A percentile compares a stretch with the other conserved stretches of the same genome.
Conservation (phyloP, 2,797 vertebrate genomes). For the Apogon talboti region DNA sequence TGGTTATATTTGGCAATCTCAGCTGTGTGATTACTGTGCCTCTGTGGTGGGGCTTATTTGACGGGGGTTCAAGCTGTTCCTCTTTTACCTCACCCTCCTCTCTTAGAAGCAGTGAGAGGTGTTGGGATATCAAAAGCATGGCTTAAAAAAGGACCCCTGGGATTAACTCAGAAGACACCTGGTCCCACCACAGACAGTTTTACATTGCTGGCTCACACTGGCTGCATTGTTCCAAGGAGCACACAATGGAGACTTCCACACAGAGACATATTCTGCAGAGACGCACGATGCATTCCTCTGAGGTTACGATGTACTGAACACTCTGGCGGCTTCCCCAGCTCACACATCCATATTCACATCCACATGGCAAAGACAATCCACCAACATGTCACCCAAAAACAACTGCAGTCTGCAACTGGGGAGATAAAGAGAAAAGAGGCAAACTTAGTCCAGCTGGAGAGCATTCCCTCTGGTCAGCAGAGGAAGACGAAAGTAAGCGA, state of each 20-base stretch:
- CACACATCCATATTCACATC: slow-evolving; percentile 52
- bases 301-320: slow-evolving; percentile 58
- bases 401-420: slow-evolving; percentile 60
- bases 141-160: slow-evolving; percentile 55
- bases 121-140: slow-evolving; percentile 42
- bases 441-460: slow-evolving; percentile 74
- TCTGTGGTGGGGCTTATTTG: slow-evolving; percentile 31
- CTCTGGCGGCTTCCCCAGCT: slow-evolving; percentile 34
- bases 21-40: slow-evolving; percentile 10
- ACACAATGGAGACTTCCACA: slow-evolving; percentile 53
- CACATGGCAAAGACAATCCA: slow-evolving; percentile 50
- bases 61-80: slow-evolving; percentile 20
- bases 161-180: slow-evolving; percentile 72
- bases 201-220: slow-evolving; percentile 55
- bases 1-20: background rate
- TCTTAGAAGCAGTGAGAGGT: slow-evolving; percentile 34
- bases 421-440: slow-evolving; percentile 69
- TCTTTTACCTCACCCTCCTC: slow-evolving; percentile 30
- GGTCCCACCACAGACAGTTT: slow-evolving; percentile 57
- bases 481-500: slow-evolving; percentile 67
- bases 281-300: slow-evolving; percentile 60
- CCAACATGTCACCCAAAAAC: slow-evolving; percentile 59
- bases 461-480: slow-evolving; percentile 64
- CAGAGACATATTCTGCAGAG: slow-evolving; percentile 40
- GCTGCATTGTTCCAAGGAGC: slow-evolving; percentile 61